Base-by-base conservation (phyloP, 37 sponge, comb jelly and placozoan genomes). In the Cliona cf. orientalis region DNA sequence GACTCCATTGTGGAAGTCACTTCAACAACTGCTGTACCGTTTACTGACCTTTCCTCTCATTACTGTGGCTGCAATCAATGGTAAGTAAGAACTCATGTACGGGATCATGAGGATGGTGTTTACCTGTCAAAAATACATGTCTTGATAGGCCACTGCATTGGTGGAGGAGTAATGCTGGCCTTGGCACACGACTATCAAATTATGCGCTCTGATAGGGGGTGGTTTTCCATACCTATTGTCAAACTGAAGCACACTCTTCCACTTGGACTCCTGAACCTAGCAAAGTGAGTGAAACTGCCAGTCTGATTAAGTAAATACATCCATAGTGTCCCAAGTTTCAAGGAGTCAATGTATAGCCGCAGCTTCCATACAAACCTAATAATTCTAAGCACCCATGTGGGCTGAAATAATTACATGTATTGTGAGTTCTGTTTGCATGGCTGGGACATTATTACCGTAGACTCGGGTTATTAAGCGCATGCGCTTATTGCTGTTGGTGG, bases 61-160 rank as follows among this genome's bases (percentile, higher is more conserved):
- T 17, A 91, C 91, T 33, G 66, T 91, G 44, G 91, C 91, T 49
- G 91, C 91, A 31, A 76, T 86, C 35, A 91, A 86, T 55, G 91
- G 91, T 91, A 46, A 46, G 74, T 2, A 49, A 49, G 9, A 14
- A 49, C 9, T 19, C 53, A 9, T 49, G 14, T 9, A 49, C 53
- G 53, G 14, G 53, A 49, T 49, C 14, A 49, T 49, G n/a, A n/a
- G n/a, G n/a, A n/a, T n/a, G n/a, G n/a, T n/a, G n/a, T n/a, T n/a
- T n/a, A n/a, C n/a, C n/a, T n/a, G n/a, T n/a, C n/a, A n/a, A n/a
- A n/a, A n/a, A n/a, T n/a, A n/a, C n/a, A n/a, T n/a, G n/a, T n/a
- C n/a, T n/a, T n/a, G n/a, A n/a, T n/a, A 61, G 63, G 63, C 6
- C 63, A 61, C 63, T 61, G 63, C 23, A 5, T 61, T n/a, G 63